Percentiles rank a stretch among this genome's conserved stretches.
Evolutionary conservation across 2,797 vertebrate species (phyloP).

Genomic region (Aeoliscus strigatus): DNA sequence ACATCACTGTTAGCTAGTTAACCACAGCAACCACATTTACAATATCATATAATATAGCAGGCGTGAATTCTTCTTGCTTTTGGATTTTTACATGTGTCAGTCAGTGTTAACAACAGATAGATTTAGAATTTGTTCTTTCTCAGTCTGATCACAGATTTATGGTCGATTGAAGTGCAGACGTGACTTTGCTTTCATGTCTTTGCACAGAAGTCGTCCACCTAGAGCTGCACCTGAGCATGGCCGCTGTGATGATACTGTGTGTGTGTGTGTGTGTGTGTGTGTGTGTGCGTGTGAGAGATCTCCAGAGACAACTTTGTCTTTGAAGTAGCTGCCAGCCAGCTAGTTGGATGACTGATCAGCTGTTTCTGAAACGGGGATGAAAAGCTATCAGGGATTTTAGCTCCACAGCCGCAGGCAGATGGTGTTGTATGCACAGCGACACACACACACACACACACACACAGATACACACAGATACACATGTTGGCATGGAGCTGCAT

Average conservation of each 20-base stretch:
- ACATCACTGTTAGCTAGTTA: no score
- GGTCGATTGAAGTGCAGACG: no score
- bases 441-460: no score
- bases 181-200: no score
- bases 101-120: no score
- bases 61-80: no score
- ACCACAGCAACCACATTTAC: no score
- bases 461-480: slow-evolving; percentile 25
- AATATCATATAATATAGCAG: no score
- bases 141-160: no score
- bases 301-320: slow-evolving; percentile 57
- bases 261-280: slow-evolving; percentile 40
- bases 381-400: slow-evolving; percentile 64
- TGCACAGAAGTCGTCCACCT: not conserved
- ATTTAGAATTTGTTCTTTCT: no score
- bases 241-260: slow-evolving; percentile 22
- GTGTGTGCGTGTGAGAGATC: slow-evolving; percentile 43
- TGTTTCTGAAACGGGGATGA: slow-evolving; percentile 63
- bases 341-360: slow-evolving; percentile 69
- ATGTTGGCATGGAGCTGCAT: slow-evolving; percentile 16
- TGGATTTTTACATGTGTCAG: no score
- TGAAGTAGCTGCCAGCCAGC: slow-evolving; percentile 64
- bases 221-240: slow-evolving; percentile 6
- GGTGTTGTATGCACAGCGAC: slow-evolving; percentile 52
- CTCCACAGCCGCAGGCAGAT: slow-evolving; percentile 65